Evolutionary conservation across 2,888 invertebrate species (phyloP), one percentile per base, ranked within the genome.

Genomic region (Nycteola revayana): DNA sequence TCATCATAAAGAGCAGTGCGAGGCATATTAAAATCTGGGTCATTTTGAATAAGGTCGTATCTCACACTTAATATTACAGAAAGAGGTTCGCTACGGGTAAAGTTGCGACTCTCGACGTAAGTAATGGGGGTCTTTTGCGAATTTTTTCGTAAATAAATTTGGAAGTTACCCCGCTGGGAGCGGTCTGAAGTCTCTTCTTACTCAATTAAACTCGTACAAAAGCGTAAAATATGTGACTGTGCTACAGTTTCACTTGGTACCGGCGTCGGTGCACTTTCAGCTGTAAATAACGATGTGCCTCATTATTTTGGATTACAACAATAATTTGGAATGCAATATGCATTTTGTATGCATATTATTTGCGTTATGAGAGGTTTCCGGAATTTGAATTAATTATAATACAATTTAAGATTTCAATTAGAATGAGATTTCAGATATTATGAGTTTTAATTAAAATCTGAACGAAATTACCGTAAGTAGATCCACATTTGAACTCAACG

Each of bases 51-150:
- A 79, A 78, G 81, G 84, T 65, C 68, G 80, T 86, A 86, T 83
- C 80, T 86, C 85, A 84, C 80, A 75, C 78, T 81, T 83, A 81
- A 83, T 81, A 85, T 83, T 84, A 72, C 82, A 73, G 74, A 75
- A 70, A 75, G 58, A 68, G 59, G 61, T 54, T 66, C 66, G 69
- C 59, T 55, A 42, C 58, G 61, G 64, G 68, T 78, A 75, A 72
- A 68, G 78, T 77, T 72, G 77, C 70, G 72, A 67, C 72, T 64
- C 58, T 65, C 64, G 79, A 74, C 75, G 63, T 86, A 87, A 87
- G 71, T 86, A 75, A 87, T 85, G 81, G 80, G 77, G 72, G 72
- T 70, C 75, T 75, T 79, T 78, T 63, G 78, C 67, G 74, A 68
- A 67, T 66, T 69, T 75, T 77, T 78, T 77, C 45, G 36, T 70